A percentile compares a stretch with the other conserved stretches of the same genome.
phyloP scores from a whole-genome alignment of 2,888 invertebrate genomes.

The Nymphalis polychloros region DNA sequence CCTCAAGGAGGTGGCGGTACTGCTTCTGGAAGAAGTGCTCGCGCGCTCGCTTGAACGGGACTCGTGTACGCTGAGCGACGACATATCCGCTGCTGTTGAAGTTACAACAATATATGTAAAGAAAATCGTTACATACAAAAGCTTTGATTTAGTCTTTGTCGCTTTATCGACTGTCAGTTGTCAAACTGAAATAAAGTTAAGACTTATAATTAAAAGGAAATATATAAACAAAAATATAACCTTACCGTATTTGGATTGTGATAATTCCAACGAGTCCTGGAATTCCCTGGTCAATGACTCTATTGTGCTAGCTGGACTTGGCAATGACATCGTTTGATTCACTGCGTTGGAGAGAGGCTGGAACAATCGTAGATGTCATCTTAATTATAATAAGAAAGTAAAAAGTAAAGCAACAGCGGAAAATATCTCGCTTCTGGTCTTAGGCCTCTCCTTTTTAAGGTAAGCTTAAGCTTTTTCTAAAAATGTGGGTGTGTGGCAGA shows the following conservation, averaged over 20 bases:
- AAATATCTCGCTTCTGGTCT: no score
- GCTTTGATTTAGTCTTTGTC: no score
- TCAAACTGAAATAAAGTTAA: no score
- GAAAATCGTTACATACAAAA: no score
- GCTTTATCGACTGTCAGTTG: no score
- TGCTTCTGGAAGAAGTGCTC: conserved; percentile 21
- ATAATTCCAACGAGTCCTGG: conserved; percentile 88
- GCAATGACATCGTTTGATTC: conserved; percentile 80
- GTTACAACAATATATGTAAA: not conserved
- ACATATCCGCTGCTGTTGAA: conserved; percentile 43
- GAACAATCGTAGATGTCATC: conserved; percentile 8
- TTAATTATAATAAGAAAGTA: not conserved
- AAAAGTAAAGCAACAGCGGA: no score
- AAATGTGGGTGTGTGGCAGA: no score
- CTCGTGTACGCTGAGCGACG: conserved; percentile 49
- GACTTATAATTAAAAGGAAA: no score
- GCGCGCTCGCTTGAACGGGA: conserved; percentile 51
- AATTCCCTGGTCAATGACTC: conserved; percentile 90
- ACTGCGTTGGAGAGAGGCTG: conserved; percentile 67
- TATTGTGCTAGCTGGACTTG: conserved; percentile 89
- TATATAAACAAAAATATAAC: not conserved
- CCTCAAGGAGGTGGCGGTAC: conserved; percentile 23
- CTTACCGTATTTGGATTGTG: conserved; percentile 67
- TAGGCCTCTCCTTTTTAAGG: no score
- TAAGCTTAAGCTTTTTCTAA: no score